phyloP scores from a whole-genome alignment of 2,797 vertebrate genomes.

The Lates japonicus region DNA sequence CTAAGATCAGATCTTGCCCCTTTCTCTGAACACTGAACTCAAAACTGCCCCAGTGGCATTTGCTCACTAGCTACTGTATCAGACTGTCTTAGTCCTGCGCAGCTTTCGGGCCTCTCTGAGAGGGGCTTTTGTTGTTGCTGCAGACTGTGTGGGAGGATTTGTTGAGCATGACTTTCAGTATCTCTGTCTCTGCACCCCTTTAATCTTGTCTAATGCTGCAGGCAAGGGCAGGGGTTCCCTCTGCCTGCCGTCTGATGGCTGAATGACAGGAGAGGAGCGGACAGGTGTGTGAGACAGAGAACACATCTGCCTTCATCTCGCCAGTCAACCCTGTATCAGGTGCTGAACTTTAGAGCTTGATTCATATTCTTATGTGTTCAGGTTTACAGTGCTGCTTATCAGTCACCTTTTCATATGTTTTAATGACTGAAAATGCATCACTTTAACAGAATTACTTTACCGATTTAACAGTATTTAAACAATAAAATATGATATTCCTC shows the following conservation, averaged over 20 bases:
- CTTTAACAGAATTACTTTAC: neutral
- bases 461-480: neutral
- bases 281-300: conserved; percentile 75
- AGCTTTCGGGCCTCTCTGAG: conserved; percentile 43
- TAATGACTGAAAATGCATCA: neutral
- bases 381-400: neutral
- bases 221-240: conserved; percentile 72
- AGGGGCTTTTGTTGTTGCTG: conserved; percentile 73
- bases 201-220: conserved; percentile 77
- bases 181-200: conserved; percentile 74
- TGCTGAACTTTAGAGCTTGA: conserved; percentile 38
- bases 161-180: conserved; percentile 58
- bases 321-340: conserved; percentile 32
- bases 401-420: neutral
- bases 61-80: neutral
- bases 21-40: conserved; percentile 2
- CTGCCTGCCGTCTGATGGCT: conserved; percentile 59
- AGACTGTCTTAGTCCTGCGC: conserved; percentile 5
- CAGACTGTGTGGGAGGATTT: conserved; percentile 80
- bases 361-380: conserved; percentile 13
- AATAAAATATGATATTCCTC: too few relatives aligned
- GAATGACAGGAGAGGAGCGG: conserved; percentile 49
- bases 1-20: neutral
- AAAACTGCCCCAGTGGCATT: neutral
- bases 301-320: conserved; percentile 67